Percentiles rank a stretch among this genome's conserved stretches.
phyloP scores from a whole-genome alignment of 2,113 vertebrate species.

The Cairina moschata region DNA sequence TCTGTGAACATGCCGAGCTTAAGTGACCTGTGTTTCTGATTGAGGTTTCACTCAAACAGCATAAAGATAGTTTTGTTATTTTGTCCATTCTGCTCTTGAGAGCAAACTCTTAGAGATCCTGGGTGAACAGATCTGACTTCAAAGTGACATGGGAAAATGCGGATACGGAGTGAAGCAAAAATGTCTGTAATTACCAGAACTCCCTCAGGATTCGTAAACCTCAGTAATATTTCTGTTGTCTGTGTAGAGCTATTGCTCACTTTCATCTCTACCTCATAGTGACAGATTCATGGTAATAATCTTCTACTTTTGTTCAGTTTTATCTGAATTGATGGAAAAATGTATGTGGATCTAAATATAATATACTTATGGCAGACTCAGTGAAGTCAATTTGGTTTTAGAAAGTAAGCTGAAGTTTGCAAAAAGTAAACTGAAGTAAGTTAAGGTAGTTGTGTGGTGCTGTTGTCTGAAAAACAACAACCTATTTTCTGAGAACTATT shows the following conservation, averaged over 20 bases:
- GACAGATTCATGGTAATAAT: not conserved
- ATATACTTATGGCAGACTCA: not conserved
- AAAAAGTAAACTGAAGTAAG: not conserved
- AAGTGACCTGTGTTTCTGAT: not conserved
- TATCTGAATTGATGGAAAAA: not conserved
- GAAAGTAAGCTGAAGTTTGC: not conserved
- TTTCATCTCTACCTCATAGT: not conserved
- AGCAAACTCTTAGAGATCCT: not conserved
- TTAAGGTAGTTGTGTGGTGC: not conserved
- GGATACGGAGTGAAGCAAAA: not conserved
- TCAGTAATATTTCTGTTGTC: not conserved
- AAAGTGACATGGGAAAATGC: fast-evolving
- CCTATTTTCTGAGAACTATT: not conserved
- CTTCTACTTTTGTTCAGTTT: not conserved
- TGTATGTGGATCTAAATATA: not conserved
- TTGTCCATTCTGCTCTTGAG: not conserved
- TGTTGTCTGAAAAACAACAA: not conserved
- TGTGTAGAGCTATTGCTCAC: not conserved
- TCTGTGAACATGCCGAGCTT: not conserved
- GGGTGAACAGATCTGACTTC: not conserved
- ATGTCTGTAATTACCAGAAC: fast-evolving
- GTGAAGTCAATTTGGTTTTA: not conserved
- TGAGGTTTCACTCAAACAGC: not conserved
- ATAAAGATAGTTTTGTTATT: not conserved
- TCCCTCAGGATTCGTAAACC: not conserved